Conservation (phyloP, 2,797 vertebrate species). For the Pantherophis vulpinus region DNA sequence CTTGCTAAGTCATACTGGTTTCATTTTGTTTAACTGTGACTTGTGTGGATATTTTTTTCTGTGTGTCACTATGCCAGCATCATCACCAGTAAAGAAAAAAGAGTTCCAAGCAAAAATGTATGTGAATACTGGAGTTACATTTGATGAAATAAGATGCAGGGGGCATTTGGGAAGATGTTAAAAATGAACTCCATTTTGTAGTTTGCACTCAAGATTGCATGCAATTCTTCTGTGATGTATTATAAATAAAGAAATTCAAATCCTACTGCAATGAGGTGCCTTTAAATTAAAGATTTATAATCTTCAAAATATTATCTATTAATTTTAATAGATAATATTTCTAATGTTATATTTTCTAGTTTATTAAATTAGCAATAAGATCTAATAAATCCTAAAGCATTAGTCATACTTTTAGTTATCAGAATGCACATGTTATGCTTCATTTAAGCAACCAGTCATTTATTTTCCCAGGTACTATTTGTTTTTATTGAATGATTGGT, state of each 20-base stretch:
- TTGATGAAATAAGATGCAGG: slow-evolving; percentile 16
- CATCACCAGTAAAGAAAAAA: background rate
- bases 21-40: slow-evolving; percentile 3
- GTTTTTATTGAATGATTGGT: slow-evolving; percentile 54
- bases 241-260: slow-evolving; percentile 12
- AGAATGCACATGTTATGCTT: slow-evolving; percentile 74
- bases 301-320: slow-evolving; percentile 32
- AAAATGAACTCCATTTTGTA: slow-evolving; percentile 5
- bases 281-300: background rate
- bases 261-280: background rate
- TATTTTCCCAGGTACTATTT: slow-evolving; percentile 75
- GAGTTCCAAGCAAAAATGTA: background rate
- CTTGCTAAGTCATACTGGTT: background rate
- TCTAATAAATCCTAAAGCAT: slow-evolving; percentile 58
- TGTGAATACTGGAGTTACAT: background rate
- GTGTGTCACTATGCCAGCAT: background rate
- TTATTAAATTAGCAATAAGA: slow-evolving; percentile 64
- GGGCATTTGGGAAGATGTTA: background rate
- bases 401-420: slow-evolving; percentile 74
- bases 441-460: slow-evolving; percentile 74
- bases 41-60: background rate
- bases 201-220: slow-evolving; percentile 10
- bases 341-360: slow-evolving; percentile 46
- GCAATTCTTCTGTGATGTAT: slow-evolving; percentile 8
- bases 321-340: slow-evolving; percentile 12